A percentile compares a stretch with the other conserved stretches of the same genome.
Evolutionary conservation across 2,797 vertebrate genomes (phyloP).

Genomic region (Lithobates sylvaticus): DNA sequence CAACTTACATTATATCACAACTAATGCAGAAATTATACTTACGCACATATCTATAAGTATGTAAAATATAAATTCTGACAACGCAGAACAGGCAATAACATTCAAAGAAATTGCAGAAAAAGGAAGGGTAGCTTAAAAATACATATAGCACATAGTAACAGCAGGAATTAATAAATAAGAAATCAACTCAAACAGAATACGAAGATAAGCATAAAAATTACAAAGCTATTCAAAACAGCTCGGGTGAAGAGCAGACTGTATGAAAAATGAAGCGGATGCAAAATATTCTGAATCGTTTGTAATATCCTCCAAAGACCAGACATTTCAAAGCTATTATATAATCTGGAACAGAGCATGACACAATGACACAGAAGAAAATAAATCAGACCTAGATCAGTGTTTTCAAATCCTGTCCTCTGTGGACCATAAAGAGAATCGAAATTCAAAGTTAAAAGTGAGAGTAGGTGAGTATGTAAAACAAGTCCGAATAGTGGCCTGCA

Average conservation of each 20-base stretch:
- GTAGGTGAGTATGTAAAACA: constrained; percentile 29
- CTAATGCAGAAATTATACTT: too few relatives aligned
- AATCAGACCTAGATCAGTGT: constrained; percentile 36
- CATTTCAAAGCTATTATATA: constrained; percentile 50
- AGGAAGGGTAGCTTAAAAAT: neutral
- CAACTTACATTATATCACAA: too few relatives aligned
- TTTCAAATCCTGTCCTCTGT: neutral
- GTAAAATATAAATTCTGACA: too few relatives aligned
- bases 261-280: constrained; percentile 44
- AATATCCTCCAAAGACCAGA: constrained; percentile 34
- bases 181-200: neutral
- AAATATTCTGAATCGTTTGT: constrained; percentile 16
- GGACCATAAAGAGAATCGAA: neutral
- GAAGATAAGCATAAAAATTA: neutral
- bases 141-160: neutral
- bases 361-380: constrained; percentile 28
- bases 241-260: neutral
- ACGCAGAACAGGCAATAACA: too few relatives aligned
- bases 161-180: neutral
- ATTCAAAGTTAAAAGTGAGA: neutral
- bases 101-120: too few relatives aligned
- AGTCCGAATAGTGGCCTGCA: neutral
- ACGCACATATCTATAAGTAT: too few relatives aligned
- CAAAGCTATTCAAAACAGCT: constrained; percentile 18
- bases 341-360: constrained; percentile 26